A percentile compares a stretch with the other conserved stretches of the same genome.
Evolutionary conservation across 2,888 invertebrate species (phyloP).

Genomic region (Platycheirus rosarum): DNA sequence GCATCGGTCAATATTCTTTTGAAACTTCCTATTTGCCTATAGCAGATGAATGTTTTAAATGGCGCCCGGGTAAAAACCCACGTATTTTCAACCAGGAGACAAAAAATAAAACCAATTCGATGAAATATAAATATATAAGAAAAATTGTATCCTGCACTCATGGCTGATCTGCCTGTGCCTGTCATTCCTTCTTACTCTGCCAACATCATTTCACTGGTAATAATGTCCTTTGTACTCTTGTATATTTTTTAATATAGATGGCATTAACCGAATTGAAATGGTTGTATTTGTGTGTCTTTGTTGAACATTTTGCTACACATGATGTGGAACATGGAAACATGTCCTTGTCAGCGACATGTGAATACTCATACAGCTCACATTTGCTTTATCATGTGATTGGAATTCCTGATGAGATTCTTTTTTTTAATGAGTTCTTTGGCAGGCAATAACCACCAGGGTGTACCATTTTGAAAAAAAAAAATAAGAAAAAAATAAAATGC

Average conservation of each 20-base stretch:
- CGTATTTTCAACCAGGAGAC: too few species aligned
- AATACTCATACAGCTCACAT: slow-evolving; percentile 41
- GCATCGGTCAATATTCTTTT: slow-evolving; percentile 30
- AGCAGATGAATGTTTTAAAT: slow-evolving; percentile 10
- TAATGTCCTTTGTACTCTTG: slow-evolving; percentile 51
- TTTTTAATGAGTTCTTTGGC: slow-evolving; percentile 21
- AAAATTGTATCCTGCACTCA: slow-evolving; percentile 4
- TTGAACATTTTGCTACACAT: slow-evolving; percentile 19
- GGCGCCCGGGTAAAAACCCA: too few species aligned
- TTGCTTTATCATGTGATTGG: slow-evolving; percentile 36
- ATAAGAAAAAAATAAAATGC: too few species aligned
- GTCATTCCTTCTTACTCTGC: slow-evolving; percentile 37
- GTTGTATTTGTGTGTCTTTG: neutral
- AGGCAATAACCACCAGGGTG: slow-evolving; percentile 48
- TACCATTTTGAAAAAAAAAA: slow-evolving; percentile 6
- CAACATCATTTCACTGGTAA: slow-evolving; percentile 46
- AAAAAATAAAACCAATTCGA: too few species aligned
- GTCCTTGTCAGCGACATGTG: slow-evolving; percentile 33
- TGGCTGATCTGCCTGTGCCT: slow-evolving; percentile 13
- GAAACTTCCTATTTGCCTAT: neutral
- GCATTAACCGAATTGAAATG: slow-evolving; percentile 43
- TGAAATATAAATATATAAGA: slow-evolving; percentile 54
- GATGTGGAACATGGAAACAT: slow-evolving; percentile 28
- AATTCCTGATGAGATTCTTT: slow-evolving; percentile 50
- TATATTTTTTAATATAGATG: slow-evolving; percentile 42